Conservation (phyloP, 2,888 invertebrate species). For the Oligia latruncula region DNA sequence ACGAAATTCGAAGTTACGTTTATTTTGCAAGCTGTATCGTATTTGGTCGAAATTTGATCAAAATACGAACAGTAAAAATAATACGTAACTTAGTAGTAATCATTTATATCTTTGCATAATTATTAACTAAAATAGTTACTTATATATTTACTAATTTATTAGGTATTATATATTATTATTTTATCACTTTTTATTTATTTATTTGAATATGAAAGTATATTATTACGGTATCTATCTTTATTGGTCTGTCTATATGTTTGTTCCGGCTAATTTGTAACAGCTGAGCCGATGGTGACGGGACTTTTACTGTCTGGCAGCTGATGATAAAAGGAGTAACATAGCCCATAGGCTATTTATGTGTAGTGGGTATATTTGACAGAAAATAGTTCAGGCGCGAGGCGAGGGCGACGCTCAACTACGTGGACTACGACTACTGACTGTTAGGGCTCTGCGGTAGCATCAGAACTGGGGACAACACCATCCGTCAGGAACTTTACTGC, state of each 20-base stretch:
- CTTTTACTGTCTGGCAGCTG: not conserved
- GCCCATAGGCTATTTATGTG: no score
- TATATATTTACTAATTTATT: not conserved
- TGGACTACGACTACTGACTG: conserved; percentile 14
- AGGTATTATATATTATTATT: no score
- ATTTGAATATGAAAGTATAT: no score
- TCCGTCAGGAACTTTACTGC: conserved; percentile 22
- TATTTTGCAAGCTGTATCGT: not conserved
- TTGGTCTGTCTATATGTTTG: no score
- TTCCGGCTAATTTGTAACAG: no score
- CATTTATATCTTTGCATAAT: not conserved
- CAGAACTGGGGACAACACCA: not conserved
- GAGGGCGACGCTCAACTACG: not conserved
- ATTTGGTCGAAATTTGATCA: not conserved
- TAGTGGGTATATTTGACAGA: no score
- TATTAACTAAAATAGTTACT: no score
- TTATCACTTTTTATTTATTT: no score
- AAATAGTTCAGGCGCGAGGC: not conserved
- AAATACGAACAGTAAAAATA: not conserved
- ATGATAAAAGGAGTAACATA: not conserved
- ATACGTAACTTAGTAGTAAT: not conserved
- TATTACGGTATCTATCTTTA: no score
- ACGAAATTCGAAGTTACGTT: not conserved
- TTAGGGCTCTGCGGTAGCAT: conserved; percentile 15
- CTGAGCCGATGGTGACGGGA: no score